Conservation (phyloP, 2,113 vertebrate species). For the Sceloporus undulatus region DNA sequence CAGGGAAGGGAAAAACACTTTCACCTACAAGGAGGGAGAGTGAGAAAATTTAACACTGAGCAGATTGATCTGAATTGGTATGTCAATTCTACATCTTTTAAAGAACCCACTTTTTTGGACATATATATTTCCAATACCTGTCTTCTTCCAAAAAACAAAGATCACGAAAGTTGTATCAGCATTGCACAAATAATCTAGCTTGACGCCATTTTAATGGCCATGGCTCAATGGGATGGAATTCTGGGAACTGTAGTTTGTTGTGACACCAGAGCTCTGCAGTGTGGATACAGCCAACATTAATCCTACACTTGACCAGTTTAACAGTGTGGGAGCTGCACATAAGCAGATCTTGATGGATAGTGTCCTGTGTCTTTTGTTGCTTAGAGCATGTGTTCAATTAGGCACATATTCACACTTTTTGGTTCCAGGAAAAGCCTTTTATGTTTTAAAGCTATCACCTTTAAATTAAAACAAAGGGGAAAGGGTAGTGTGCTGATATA, state of each 20-base stretch:
- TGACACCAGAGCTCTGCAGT: too few relatives aligned
- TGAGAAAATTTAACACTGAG: neutral
- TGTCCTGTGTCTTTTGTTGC: neutral
- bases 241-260: too few relatives aligned
- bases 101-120: neutral
- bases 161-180: neutral
- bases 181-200: too few relatives aligned
- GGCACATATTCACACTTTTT: conserved; percentile 15
- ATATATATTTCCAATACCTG: neutral
- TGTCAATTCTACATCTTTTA: neutral
- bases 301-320: neutral
- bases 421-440: conserved; percentile 27
- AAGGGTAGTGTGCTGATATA: conserved; percentile 37
- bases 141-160: neutral
- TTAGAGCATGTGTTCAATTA: conserved; percentile 8
- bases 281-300: too few relatives aligned
- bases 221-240: too few relatives aligned
- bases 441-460: conserved; percentile 24
- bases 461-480: conserved; percentile 45
- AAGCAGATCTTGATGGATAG: neutral
- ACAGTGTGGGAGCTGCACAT: neutral
- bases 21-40: too few relatives aligned
- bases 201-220: too few relatives aligned
- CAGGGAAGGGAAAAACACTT: too few relatives aligned
- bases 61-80: neutral